phyloP scores from a whole-genome alignment of 2,113 vertebrate species.

The Dendropsophus ebraccatus region DNA sequence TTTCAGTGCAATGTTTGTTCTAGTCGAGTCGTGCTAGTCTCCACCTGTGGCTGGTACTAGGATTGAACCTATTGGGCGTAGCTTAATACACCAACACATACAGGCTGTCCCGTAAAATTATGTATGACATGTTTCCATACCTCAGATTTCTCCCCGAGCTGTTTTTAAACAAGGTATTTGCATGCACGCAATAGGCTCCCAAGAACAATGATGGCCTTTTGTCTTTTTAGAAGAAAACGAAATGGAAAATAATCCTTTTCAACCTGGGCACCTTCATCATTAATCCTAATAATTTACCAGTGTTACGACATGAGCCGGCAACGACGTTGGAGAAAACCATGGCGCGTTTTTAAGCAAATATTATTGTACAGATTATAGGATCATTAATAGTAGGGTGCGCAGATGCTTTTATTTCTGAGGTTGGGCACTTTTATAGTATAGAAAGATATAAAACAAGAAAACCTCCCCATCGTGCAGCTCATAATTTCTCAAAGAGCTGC shows the following conservation, averaged over 20 bases:
- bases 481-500: no score
- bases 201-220: slow-evolving; percentile 32
- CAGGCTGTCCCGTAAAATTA: slow-evolving; percentile 35
- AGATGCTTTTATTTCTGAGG: neutral
- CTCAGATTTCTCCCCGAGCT: slow-evolving; percentile 35
- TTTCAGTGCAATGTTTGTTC: neutral
- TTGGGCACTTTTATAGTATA: neutral
- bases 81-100: slow-evolving; percentile 18
- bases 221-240: neutral
- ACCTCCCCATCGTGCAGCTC: neutral
- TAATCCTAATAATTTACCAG: slow-evolving; percentile 2
- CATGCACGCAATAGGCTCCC: slow-evolving; percentile 16
- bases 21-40: neutral
- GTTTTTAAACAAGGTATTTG: slow-evolving; percentile 31
- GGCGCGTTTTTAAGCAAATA: neutral
- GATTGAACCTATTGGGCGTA: slow-evolving; percentile 29
- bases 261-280: slow-evolving; percentile 13
- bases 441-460: neutral
- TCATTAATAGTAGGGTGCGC: neutral
- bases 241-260: slow-evolving; percentile 29
- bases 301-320: neutral
- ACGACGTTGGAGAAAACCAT: neutral
- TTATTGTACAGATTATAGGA: neutral
- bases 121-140: slow-evolving; percentile 32
- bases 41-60: neutral